Conservation (phyloP, 2,888 invertebrate genomes). For the Molorchus minor region DNA sequence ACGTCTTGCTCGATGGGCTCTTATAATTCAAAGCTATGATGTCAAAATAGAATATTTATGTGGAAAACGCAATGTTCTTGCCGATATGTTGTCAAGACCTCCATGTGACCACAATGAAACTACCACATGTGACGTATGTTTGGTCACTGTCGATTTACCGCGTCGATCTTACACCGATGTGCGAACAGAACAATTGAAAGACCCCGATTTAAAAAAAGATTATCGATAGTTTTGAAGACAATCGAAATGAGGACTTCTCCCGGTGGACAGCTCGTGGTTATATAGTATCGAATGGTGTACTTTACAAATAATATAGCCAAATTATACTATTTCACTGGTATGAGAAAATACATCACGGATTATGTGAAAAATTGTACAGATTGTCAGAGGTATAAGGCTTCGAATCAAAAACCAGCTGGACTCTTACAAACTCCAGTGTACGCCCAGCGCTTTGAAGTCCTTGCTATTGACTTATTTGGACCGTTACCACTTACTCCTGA, state of each 20-base stretch:
- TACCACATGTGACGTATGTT: background rate
- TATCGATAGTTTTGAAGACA: background rate
- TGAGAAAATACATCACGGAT: slow-evolving; percentile 35
- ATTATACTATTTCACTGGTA: slow-evolving; percentile 44
- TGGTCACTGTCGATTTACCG: too few relatives aligned
- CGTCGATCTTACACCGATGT: background rate
- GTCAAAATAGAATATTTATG: background rate
- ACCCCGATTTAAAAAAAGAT: background rate
- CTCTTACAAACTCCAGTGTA: slow-evolving; percentile 45
- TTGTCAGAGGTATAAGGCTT: slow-evolving; percentile 47
- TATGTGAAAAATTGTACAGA: slow-evolving; percentile 42
- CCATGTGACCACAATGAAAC: background rate
- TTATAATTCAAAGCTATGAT: background rate
- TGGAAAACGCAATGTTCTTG: background rate
- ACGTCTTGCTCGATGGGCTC: background rate
- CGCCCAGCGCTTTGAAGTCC: slow-evolving; percentile 43
- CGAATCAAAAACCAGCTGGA: slow-evolving; percentile 47
- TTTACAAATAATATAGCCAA: background rate
- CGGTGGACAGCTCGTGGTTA: background rate
- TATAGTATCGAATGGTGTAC: background rate
- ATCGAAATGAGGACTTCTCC: background rate
- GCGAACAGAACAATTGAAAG: background rate
- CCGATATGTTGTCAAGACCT: background rate
- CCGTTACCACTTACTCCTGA: slow-evolving; percentile 41
- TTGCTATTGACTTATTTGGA: slow-evolving; percentile 48